Conservation (phyloP, 2,113 vertebrate species). For the Onychostoma macrolepis region DNA sequence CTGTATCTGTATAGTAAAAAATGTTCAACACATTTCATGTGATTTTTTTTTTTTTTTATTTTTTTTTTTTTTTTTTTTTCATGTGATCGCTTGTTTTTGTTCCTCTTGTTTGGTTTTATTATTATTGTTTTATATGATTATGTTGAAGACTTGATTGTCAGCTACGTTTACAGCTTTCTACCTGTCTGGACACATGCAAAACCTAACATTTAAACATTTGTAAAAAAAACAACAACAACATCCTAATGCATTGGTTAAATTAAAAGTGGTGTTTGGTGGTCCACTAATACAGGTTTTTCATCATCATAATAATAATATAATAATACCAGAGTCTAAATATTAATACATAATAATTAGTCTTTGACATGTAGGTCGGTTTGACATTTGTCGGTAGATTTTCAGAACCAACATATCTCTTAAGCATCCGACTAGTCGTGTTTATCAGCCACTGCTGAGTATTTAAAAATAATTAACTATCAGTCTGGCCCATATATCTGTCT, state of each 20-base stretch:
- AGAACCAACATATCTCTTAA: background rate
- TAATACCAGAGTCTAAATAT: background rate
- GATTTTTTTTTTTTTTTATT: too few species aligned
- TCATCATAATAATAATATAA: too few species aligned
- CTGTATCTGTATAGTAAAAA: background rate
- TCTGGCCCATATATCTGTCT: background rate
- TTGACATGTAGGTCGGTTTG: too few species aligned
- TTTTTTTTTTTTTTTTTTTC: too few species aligned
- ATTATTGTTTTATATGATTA: background rate
- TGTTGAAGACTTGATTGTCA: background rate
- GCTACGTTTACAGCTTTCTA: background rate
- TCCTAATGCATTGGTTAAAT: background rate
- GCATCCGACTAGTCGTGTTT: background rate
- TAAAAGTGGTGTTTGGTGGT: background rate
- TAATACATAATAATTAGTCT: background rate
- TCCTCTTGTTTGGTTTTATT: background rate
- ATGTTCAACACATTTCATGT: background rate
- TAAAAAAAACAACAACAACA: too few species aligned
- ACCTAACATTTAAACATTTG: too few species aligned
- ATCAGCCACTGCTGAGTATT: background rate
- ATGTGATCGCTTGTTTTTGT: background rate
- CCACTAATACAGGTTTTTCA: background rate
- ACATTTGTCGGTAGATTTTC: background rate
- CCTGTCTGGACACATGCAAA: background rate
- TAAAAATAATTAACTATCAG: background rate